A percentile compares a stretch with the other conserved stretches of the same genome.
Conservation (phyloP, 2,797 vertebrate species). For the Liparis tanakae region DNA sequence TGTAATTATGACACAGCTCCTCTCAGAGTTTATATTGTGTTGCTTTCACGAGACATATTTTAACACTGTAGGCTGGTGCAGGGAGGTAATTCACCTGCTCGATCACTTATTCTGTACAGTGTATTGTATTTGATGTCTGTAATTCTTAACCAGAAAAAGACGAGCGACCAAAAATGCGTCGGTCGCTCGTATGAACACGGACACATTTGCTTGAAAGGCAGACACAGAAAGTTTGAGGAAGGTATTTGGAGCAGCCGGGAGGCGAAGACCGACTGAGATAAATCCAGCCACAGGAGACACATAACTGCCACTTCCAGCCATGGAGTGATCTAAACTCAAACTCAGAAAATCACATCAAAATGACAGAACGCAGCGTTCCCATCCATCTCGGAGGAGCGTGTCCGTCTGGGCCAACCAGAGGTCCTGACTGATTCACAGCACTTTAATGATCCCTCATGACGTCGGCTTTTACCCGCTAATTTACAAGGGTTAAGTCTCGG, state of each 20-base stretch:
- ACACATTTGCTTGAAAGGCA: not conserved
- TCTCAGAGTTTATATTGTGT: not conserved
- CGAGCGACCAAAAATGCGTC: not conserved
- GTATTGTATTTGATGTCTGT: not conserved
- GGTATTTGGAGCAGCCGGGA: not conserved
- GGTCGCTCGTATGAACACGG: not conserved
- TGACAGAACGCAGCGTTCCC: not conserved
- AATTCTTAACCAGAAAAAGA: not conserved
- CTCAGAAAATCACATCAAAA: not conserved
- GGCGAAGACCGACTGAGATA: not conserved
- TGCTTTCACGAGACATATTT: not conserved
- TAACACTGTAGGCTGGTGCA: not conserved
- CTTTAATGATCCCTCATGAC: slow-evolving; percentile 41
- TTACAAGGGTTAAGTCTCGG: slow-evolving; percentile 61
- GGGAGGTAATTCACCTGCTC: not conserved
- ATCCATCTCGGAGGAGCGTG: not conserved
- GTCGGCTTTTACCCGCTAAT: slow-evolving; percentile 56
- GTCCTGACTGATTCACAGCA: slow-evolving; percentile 23
- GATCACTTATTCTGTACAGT: not conserved
- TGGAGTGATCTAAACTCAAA: not conserved
- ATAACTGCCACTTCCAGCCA: not conserved
- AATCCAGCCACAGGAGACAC: slow-evolving; percentile 1
- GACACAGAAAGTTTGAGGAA: not conserved
- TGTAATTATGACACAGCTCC: not conserved
- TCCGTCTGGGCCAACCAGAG: slow-evolving; percentile 1